Percentiles rank a stretch among this genome's conserved stretches.
Conservation (phyloP, 1,140 invertebrate species). For the Cotesia chilonis region DNA sequence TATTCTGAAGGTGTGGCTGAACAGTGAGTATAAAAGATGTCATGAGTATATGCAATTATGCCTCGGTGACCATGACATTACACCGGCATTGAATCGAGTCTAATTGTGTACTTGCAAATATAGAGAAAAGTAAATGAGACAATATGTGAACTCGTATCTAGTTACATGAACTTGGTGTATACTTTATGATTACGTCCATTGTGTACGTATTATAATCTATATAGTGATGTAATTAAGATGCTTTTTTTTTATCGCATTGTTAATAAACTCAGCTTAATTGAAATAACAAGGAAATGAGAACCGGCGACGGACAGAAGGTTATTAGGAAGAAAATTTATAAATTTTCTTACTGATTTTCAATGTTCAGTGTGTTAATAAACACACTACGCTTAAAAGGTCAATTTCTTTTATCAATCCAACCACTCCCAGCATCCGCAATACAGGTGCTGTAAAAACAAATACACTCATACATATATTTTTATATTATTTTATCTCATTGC, state of each 20-base stretch:
- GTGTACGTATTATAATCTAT: too few relatives aligned
- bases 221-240: not conserved
- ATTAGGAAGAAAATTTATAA: too few relatives aligned
- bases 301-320: conserved; percentile 12
- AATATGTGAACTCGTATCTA: conserved; percentile 11
- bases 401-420: conserved; percentile 8
- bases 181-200: too few relatives aligned
- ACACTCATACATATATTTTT: conserved; percentile 1
- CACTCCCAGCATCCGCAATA: conserved; percentile 26
- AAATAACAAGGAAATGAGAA: conserved; percentile 17
- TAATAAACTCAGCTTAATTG: not conserved
- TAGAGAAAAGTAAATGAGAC: not conserved
- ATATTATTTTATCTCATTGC: not conserved
- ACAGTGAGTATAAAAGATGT: conserved; percentile 24
- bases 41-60: conserved; percentile 23
- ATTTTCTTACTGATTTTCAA: too few relatives aligned
- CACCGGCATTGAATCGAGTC: conserved; percentile 48
- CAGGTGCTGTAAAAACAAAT: conserved; percentile 15
- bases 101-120: conserved; percentile 20
- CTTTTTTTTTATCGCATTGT: not conserved
- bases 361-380: not conserved
- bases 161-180: not conserved
- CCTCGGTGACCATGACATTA: conserved; percentile 55
- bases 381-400: not conserved
- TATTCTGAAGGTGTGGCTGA: conserved; percentile 30